Evolutionary conservation across 2,888 invertebrate species (phyloP), one percentile per base, ranked within the genome.

Genomic region (Andricus quercusramuli): DNA sequence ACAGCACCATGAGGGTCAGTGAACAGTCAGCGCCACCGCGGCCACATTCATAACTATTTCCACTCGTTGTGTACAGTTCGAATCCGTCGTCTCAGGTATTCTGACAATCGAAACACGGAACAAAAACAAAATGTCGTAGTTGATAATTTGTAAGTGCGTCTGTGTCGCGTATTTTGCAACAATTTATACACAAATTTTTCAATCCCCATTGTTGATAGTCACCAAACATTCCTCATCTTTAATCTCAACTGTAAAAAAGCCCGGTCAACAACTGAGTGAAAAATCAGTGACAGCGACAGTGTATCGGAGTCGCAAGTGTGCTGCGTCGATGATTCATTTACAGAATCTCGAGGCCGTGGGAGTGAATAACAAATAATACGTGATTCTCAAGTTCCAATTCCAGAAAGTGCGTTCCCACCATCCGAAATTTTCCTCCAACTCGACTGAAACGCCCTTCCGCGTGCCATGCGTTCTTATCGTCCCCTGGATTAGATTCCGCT

Each of bases 81-180:
- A n/a, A n/a, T 74, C 56, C n/a, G 6, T 32, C 8, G 32, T 56
- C 56, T 8, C 32, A 15, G 3, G 8, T 56, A 32, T 56, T 56
- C 29, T 51, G 29, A 74, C 32, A 37, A 51, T 20, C 15, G 74
- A 56, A 74, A 56, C 51, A n/a, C 32, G 74, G 51, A 70, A 47
- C 66, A 25, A 8, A 64, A 67, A 80, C 65, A 76, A 77, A 59
- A 79, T 17, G 65, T 41, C 66, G 59, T 78, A 29, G n/a, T 37
- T 47, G 25, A 66, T 17, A 79, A 68, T 76, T 32, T 4, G 62
- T 32, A 89, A 89, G 86, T 90, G 90, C 90, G 90, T 90, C 90
- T 88, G 85, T 90, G 85, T 87, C 85, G 85, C 86, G 83, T 88
- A 90, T 88, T 87, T 89, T 86, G 84, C 86, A 79, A 83, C 85